phyloP scores from a whole-genome alignment of 2,113 vertebrate species.

The Ancistrus triradiatus region DNA sequence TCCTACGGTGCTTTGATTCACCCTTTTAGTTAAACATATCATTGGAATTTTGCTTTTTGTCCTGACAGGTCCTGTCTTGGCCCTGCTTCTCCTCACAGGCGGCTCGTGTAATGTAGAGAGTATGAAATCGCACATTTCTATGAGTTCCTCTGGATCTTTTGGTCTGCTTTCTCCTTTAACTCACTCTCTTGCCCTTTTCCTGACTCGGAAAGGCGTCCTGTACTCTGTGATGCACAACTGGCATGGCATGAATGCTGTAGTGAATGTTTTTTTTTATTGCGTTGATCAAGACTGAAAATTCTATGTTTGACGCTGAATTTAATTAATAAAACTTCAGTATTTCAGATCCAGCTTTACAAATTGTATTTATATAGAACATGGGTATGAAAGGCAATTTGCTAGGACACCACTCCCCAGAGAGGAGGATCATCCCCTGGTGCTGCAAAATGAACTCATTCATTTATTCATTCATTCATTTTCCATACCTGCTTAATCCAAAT shows the following conservation, averaged over 20 bases:
- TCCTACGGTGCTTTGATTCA: slow-evolving; percentile 75
- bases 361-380: no score
- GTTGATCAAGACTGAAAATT: not conserved
- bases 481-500: no score
- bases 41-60: slow-evolving; percentile 77
- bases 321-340: no score
- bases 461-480: no score
- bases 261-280: not conserved
- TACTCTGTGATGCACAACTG: not conserved
- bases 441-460: no score
- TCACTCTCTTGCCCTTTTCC: slow-evolving; percentile 42
- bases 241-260: not conserved
- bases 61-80: slow-evolving; percentile 77
- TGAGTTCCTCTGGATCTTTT: slow-evolving; percentile 61
- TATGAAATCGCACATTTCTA: slow-evolving; percentile 49
- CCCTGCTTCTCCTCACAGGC: slow-evolving; percentile 70
- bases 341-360: no score
- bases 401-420: no score
- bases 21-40: slow-evolving; percentile 80
- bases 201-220: slow-evolving; percentile 13
- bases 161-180: slow-evolving; percentile 45
- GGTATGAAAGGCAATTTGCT: no score
- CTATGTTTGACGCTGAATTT: no score
- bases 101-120: slow-evolving; percentile 60
- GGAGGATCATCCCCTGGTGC: no score